A percentile compares a stretch with the other conserved stretches of the same genome.
phyloP scores from a whole-genome alignment of 2,797 vertebrate species.

The Eupleurogrammus muticus region DNA sequence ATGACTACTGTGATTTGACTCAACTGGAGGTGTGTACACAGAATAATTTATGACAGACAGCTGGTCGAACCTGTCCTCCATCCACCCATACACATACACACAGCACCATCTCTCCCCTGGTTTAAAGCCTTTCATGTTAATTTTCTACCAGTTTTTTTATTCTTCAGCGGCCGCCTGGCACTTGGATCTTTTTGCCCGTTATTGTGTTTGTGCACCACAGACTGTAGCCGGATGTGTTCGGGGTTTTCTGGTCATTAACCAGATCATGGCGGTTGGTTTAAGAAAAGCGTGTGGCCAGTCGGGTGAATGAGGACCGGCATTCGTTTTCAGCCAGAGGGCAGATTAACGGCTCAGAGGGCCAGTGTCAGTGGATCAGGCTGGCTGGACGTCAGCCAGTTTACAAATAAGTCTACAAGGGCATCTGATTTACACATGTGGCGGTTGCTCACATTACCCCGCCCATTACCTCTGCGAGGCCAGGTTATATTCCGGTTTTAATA shows the following conservation, averaged over 20 bases:
- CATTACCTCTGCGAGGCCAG: background rate
- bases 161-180: background rate
- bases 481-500: background rate
- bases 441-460: constrained; percentile 44
- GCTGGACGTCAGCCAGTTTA: constrained; percentile 76
- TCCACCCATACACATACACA: no score
- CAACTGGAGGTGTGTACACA: background rate
- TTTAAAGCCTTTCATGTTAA: background rate
- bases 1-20: background rate
- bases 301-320: constrained; percentile 56
- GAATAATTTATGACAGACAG: background rate
- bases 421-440: constrained; percentile 73
- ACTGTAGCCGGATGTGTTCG: background rate
- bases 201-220: no score
- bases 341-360: constrained; percentile 73
- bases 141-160: no score
- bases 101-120: no score
- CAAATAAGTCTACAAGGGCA: constrained; percentile 82
- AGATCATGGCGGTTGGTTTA: constrained; percentile 47
- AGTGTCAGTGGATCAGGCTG: constrained; percentile 66
- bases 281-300: constrained; percentile 15
- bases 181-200: background rate
- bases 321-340: constrained; percentile 68
- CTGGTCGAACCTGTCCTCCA: background rate
- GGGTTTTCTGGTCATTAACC: constrained; percentile 38